Conservation (phyloP, 2,113 vertebrate genomes). For the Caracal caracal region DNA sequence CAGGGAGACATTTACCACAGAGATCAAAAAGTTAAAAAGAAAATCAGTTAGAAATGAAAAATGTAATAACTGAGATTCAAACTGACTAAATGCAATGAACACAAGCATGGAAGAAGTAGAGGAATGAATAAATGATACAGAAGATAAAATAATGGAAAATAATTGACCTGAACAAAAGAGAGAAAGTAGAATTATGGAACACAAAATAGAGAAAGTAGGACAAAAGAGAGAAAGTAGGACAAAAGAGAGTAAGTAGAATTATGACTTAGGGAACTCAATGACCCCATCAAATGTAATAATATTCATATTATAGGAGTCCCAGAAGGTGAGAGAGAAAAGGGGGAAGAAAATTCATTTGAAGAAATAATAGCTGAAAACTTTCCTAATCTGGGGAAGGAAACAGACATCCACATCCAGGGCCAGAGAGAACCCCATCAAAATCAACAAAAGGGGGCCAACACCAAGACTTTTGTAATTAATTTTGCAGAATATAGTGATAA, state of each 20-base stretch:
- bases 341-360: neutral
- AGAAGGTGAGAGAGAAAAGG: neutral
- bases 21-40: neutral
- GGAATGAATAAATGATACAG: neutral
- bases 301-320: neutral
- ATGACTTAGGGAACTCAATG: neutral
- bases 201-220: neutral
- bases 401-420: neutral
- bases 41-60: neutral
- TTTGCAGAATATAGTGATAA: neutral
- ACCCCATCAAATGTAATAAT: neutral
- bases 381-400: neutral
- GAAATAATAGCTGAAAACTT: neutral
- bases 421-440: neutral
- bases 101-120: neutral
- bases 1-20: neutral
- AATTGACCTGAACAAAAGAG: neutral
- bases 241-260: neutral
- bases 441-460: neutral
- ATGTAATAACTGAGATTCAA: neutral
- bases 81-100: neutral
- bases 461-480: neutral
- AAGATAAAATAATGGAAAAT: neutral
- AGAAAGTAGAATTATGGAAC: neutral
- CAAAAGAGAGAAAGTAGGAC: neutral